phyloP scores from a whole-genome alignment of 1,140 invertebrate genomes.

The Caenorhabditis tropicalis region DNA sequence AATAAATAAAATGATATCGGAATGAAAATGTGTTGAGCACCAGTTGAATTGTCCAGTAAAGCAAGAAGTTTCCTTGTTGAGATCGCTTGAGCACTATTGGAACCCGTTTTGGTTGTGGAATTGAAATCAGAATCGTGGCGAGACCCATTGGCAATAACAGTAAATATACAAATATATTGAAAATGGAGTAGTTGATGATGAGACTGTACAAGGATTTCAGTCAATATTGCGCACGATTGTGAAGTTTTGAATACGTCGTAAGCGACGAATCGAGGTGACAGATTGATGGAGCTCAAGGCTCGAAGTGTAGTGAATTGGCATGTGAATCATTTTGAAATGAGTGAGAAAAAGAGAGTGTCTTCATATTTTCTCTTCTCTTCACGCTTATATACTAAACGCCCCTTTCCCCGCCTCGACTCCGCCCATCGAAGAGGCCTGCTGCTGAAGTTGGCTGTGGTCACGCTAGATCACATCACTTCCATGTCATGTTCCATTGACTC shows the following conservation, averaged over 20 bases:
- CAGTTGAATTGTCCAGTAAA: constrained; percentile 1
- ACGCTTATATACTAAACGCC: constrained; percentile 24
- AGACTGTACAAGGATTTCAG: constrained; percentile 21
- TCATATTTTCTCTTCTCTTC: background rate
- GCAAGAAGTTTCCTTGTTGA: constrained; percentile 31
- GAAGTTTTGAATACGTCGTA: constrained; percentile 26
- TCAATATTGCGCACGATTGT: constrained; percentile 27
- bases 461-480: constrained; percentile 14
- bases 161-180: constrained; percentile 40
- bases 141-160: constrained; percentile 23
- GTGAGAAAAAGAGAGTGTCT: background rate
- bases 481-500: background rate
- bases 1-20: background rate
- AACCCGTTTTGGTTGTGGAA: background rate
- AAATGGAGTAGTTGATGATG: background rate
- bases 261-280: background rate
- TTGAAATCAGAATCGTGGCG: constrained; percentile 41
- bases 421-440: background rate
- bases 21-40: background rate
- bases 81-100: background rate
- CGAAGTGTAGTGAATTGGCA: constrained; percentile 37
- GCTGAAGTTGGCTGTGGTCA: constrained; percentile 22
- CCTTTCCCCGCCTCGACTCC: background rate
- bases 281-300: constrained; percentile 37
- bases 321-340: constrained; percentile 12